These are phyloP conservation scores for Diadophis punctatus DNA, from an alignment of 2,113 vertebrate species.

Conservation along the genomic window DNA sequence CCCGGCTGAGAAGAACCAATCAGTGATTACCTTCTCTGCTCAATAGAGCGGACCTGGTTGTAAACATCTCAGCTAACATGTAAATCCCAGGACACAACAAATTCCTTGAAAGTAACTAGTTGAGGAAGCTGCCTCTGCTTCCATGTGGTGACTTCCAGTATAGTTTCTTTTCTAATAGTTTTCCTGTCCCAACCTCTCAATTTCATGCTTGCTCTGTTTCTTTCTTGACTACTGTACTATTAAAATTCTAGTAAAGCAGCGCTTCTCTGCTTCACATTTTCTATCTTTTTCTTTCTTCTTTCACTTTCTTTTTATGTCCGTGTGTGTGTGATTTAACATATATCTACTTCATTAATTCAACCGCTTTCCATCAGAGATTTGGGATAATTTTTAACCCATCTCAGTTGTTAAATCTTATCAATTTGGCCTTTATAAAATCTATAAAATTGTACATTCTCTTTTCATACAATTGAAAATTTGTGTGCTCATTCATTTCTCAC, in stretches of 20 bases:
- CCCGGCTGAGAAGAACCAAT: no score
- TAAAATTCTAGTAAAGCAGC: not conserved
- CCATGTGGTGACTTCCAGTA: not conserved
- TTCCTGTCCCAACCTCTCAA: not conserved
- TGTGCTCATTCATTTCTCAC: not conserved
- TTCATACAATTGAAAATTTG: not conserved
- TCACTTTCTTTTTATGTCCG: not conserved
- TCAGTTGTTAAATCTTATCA: not conserved
- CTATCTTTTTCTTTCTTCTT: not conserved
- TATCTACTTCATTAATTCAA: not conserved
- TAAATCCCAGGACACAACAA: no score
- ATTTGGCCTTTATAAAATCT: not conserved
- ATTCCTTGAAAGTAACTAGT: not conserved
- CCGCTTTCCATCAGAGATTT: not conserved
- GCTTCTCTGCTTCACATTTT: not conserved
- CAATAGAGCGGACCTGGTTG: no score
- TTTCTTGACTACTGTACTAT: not conserved
- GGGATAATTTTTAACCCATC: not conserved
- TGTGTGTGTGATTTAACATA: not conserved
- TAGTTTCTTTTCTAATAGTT: not conserved
- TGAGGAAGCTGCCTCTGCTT: not conserved
- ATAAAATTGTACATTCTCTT: not conserved
- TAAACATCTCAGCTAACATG: no score
- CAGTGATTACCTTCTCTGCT: no score
- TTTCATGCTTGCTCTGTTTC: not conserved